A percentile compares a stretch with the other conserved stretches of the same genome.
Conservation (phyloP, 92 coral and sea anemone genomes). For the Phenganax stokvisi region DNA sequence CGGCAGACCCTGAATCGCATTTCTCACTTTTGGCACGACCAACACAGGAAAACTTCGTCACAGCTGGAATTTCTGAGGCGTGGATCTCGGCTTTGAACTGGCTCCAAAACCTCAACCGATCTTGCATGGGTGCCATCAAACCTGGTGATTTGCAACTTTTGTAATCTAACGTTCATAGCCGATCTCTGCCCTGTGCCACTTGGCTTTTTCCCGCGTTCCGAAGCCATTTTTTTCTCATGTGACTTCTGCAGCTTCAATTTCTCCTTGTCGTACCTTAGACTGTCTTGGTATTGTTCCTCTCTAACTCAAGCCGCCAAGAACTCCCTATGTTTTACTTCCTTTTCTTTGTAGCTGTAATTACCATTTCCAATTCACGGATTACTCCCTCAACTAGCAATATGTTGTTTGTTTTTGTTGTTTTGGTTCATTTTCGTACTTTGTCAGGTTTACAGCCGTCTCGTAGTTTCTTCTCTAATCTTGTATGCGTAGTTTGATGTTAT, state of each 20-base stretch:
- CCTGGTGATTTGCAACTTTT: constrained; percentile 9
- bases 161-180: background rate
- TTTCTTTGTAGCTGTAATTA: background rate
- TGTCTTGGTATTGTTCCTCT: constrained; percentile 35
- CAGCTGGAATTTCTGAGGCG: background rate
- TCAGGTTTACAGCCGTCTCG: constrained; percentile 27
- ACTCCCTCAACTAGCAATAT: constrained; percentile 19
- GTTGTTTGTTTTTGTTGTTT: background rate
- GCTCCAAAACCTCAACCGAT: constrained; percentile 29
- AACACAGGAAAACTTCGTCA: no score
- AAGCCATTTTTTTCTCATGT: constrained; percentile 41
- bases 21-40: background rate
- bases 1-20: constrained; percentile 3
- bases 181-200: background rate
- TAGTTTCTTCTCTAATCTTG: constrained; percentile 30
- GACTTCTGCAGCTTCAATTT: constrained; percentile 35
- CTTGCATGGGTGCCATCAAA: constrained; percentile 17
- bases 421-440: constrained; percentile 37
- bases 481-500: constrained; percentile 24
- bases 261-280: constrained; percentile 23
- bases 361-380: constrained; percentile 9
- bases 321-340: constrained; percentile 13
- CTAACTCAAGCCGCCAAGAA: constrained; percentile 27
- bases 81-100: constrained; percentile 13
- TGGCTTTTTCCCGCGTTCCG: constrained; percentile 22